Evolutionary conservation across 2,888 invertebrate species (phyloP), one percentile per base, ranked within the genome.

Genomic region (Pecten maximus): DNA sequence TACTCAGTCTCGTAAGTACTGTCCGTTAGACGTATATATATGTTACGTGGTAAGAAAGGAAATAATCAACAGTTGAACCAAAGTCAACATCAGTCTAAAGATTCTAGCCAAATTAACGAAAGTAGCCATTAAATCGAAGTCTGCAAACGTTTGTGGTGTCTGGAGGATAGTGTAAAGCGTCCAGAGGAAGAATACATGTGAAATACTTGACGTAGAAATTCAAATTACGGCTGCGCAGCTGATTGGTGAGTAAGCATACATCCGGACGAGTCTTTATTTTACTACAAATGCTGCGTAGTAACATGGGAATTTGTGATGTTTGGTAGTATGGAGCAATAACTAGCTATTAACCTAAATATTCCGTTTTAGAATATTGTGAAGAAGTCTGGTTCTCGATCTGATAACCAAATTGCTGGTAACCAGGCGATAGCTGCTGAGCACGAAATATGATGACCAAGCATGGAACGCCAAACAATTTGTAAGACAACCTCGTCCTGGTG

Each of bases 201-300:
- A 35, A 10, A 35, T 74, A 3, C 28, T 74, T 10, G 35, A 74
- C 74, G 74, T 28, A 35, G 10, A 74, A 74, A 35, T 74, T 74
- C 74, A 74, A 74, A 74, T 2, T 8, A 2, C 35, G 74, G 2
- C 35, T 28, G 74, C 28, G 74, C 35, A 28, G 10, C 74, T 74
- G 74, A 74, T 74, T 74, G 74, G 74, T 74, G 74, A 74, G 74
- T 74, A 74, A 74, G 28, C 74, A 16, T 10, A 74, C 74, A 74
- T 74, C 74, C 74, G 74, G 74, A 35, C 28, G 10, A 35, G 2
- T 74, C 44, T 35, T 28, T 35, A 28, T 74, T 74, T 74, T 74
- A 74, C 74, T 74, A 74, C 74, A 74, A 74, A 74, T 74, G 74
- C 74, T 74, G 74, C 74, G 74, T 74, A 74, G 74, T 74, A 74